Base-by-base conservation (phyloP, 2,113 vertebrate genomes). In the Solenodon paradoxus region DNA sequence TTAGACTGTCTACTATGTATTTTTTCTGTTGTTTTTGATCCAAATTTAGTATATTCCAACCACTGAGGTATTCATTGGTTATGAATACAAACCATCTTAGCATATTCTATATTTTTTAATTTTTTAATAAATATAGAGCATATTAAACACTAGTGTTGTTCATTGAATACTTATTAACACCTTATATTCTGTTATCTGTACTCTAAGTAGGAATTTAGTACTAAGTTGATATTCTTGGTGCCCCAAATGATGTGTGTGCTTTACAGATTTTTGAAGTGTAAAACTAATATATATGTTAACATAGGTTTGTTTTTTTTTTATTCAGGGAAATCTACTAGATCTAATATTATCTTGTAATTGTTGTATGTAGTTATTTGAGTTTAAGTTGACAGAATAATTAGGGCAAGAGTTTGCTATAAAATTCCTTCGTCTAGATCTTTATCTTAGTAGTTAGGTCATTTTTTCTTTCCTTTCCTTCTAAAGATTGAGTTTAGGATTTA, bases 31-130 rank as follows among this genome's bases (percentile, higher is more conserved):
- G 16, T 81, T 80, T 74, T 17, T 90, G 66, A 82, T 68, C 22
- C 42, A 68, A 83, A 47, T 81, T 93, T 85, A 95, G 42, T 81
- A 89, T 84, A 92, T 91, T 81, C 30, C 94, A 32, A 72, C 19
- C 38, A 87, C 71, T n/a, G n/a, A n/a, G n/a, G n/a, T n/a, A n/a
- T n/a, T n/a, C n/a, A n/a, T n/a, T n/a, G n/a, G n/a, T n/a, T n/a
- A n/a, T n/a, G n/a, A n/a, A 84, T 7, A 88, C 64, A 93, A 88
- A 35, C 19, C 20, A 49, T 75, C 15, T 78, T 83, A 74, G 3
- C 30, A 38, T 82, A 79, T 72, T 78, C 24, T 35, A 55, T 88
- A 81, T 57, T 80, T 57, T 80, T 7, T 69, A 1, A 35, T 69
- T 89, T 92, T 94, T 93, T 8, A 93, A 55, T 57, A 68, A 92